Percentiles rank a stretch among this genome's conserved stretches.
These are phyloP conservation scores for Agriopis marginaria DNA, from an alignment of 2,888 invertebrate genomes.

Conservation along the genomic window DNA sequence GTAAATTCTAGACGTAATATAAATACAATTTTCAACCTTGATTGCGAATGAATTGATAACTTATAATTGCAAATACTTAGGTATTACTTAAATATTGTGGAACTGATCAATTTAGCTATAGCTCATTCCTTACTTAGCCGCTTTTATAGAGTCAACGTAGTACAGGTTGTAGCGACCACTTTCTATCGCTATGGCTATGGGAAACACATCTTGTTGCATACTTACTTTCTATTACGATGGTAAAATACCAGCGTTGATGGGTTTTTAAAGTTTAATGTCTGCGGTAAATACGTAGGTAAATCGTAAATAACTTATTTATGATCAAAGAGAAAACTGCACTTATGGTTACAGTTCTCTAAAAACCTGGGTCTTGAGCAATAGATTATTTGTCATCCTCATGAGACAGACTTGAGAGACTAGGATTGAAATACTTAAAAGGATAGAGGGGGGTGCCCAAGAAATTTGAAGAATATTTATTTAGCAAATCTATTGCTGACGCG, in stretches of 20 bases:
- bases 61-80: too few relatives aligned
- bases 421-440: too few relatives aligned
- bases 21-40: too few relatives aligned
- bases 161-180: constrained; percentile 65
- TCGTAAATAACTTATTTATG: neutral
- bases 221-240: constrained; percentile 52
- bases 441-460: too few relatives aligned
- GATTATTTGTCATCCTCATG: too few relatives aligned
- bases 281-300: neutral
- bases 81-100: too few relatives aligned
- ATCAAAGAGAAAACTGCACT: neutral
- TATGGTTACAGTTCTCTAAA: neutral
- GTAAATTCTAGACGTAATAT: too few relatives aligned
- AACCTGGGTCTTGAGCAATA: too few relatives aligned
- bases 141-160: constrained; percentile 15
- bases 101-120: neutral
- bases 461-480: too few relatives aligned
- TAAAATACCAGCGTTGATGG: constrained; percentile 14
- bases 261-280: constrained; percentile 9
- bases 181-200: constrained; percentile 73
- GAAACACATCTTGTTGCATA: constrained; percentile 68
- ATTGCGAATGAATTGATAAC: too few relatives aligned
- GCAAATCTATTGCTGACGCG: too few relatives aligned
- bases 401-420: too few relatives aligned
- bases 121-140: neutral